phyloP scores from a whole-genome alignment of 2,797 vertebrate species.

The Chelmon rostratus region DNA sequence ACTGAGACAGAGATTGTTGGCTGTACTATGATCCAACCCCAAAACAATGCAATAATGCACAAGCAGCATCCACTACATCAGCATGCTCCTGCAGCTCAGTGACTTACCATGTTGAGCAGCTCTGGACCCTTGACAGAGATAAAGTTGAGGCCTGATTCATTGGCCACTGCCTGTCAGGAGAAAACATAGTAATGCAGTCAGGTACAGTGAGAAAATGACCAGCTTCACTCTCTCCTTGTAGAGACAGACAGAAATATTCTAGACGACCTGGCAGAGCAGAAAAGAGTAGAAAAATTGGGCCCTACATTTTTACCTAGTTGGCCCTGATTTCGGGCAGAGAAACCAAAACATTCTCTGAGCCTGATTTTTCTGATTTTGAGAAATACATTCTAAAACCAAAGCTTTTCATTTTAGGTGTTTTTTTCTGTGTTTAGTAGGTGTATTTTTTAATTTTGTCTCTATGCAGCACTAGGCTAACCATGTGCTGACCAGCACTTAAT shows the following conservation, averaged over 20 bases:
- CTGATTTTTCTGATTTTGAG: too few species aligned
- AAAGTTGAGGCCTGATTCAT: slow-evolving; percentile 98
- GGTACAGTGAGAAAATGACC: neutral
- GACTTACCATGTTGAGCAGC: slow-evolving; percentile 96
- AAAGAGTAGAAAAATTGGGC: neutral
- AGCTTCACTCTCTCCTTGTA: neutral
- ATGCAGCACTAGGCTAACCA: neutral
- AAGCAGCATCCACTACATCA: neutral
- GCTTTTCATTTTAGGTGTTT: neutral
- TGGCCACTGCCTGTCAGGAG: slow-evolving; percentile 92
- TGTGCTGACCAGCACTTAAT: neutral
- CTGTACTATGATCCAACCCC: neutral
- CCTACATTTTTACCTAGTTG: neutral
- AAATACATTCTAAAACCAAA: too few species aligned
- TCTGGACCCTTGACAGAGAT: slow-evolving; percentile 98
- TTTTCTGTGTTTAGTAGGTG: neutral
- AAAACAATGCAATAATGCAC: slow-evolving; percentile 1
- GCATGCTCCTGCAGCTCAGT: neutral
- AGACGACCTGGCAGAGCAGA: neutral
- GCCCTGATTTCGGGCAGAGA: neutral
- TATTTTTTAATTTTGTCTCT: neutral
- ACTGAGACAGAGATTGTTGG: neutral
- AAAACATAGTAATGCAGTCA: slow-evolving; percentile 29
- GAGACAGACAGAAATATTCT: neutral
- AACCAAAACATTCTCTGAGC: neutral